Evolutionary conservation across 2,888 invertebrate genomes (phyloP), one percentile per base, ranked within the genome.

Genomic region (Thalpophila matura): DNA sequence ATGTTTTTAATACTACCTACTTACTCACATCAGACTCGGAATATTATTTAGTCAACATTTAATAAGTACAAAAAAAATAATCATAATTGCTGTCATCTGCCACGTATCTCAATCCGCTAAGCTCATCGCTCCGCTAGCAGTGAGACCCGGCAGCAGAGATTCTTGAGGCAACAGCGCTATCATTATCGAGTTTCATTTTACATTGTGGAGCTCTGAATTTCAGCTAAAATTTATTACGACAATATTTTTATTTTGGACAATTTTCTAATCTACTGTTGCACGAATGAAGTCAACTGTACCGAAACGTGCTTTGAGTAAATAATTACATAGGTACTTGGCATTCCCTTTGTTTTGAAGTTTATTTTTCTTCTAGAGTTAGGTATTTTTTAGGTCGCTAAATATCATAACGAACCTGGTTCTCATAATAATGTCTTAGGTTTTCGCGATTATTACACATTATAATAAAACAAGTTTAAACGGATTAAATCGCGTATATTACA

Each of bases 141-240:
- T 53, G 33, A 1, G n/a, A 38, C 59, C 62, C 26, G 9, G 40
- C 20, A 27, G n/a, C n/a, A n/a, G n/a, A n/a, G n/a, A n/a, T 37
- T 22, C 27, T 59, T 12, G 12, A 69, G 37, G 26, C 38, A 38
- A 56, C 59, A 29, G 14, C 38, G 65, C 65, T 55, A 38, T 61
- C 57, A 77, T 70, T 65, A 74, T 74, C 45, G 18, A 55, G 46
- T 70, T 78, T 65, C 57, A 45, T 65, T 54, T 62, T 55, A 38
- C 50, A 51, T 43, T 29, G 38, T 53, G 37, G 33, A 37, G 38
- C 35, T 27, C 51, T 74, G 43, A 71, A 74, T 51, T 74, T 63
- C 51, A 37, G 46, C 46, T 53, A 5, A 46, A 69, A 61, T 74
- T 67, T 57, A 61, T 69, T 40, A 43, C 22, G 18, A 42, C 35